Evolutionary conservation across 2,113 vertebrate species (phyloP).

Genomic region (Recurvirostra avosetta): DNA sequence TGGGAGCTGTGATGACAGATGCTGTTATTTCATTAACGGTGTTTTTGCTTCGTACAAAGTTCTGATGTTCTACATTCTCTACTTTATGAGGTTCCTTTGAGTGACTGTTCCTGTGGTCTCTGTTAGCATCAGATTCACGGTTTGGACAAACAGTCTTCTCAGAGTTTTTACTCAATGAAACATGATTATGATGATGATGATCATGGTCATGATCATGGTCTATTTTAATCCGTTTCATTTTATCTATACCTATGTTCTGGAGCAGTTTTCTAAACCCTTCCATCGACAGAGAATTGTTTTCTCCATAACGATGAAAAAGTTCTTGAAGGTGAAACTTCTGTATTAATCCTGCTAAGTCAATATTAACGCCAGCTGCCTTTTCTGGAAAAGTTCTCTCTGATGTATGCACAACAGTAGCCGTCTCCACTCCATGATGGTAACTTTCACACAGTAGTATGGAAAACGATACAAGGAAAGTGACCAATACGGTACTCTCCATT

Average conservation of each 20-base stretch:
- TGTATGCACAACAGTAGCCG: conserved; percentile 58
- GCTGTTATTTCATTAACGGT: conserved; percentile 29
- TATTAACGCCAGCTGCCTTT: conserved; percentile 71
- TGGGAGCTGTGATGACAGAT: neutral
- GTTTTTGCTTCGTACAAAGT: conserved; percentile 65
- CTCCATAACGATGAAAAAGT: conserved; percentile 89
- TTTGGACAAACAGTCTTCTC: conserved; percentile 63
- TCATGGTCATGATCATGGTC: conserved; percentile 69
- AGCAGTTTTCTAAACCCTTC: conserved; percentile 86
- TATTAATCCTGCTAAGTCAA: conserved; percentile 72
- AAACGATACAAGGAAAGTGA: conserved; percentile 48
- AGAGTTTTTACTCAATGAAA: conserved; percentile 6
- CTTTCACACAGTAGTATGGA: conserved; percentile 52
- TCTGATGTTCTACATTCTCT: conserved; percentile 55
- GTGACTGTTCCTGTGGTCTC: conserved; percentile 46
- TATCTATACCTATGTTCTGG: conserved; percentile 84
- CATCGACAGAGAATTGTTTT: conserved; percentile 89
- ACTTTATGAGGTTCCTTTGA: conserved; percentile 62
- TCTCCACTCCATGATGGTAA: conserved; percentile 55
- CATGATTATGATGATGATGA: conserved; percentile 57
- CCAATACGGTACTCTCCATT: conserved; percentile 50
- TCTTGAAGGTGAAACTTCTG: conserved; percentile 85
- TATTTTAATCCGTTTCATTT: conserved; percentile 75
- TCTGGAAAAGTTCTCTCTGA: conserved; percentile 63
- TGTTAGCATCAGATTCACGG: conserved; percentile 42